Evolutionary conservation across 2,888 invertebrate species (phyloP).

Genomic region (Agrypnus murinus): DNA sequence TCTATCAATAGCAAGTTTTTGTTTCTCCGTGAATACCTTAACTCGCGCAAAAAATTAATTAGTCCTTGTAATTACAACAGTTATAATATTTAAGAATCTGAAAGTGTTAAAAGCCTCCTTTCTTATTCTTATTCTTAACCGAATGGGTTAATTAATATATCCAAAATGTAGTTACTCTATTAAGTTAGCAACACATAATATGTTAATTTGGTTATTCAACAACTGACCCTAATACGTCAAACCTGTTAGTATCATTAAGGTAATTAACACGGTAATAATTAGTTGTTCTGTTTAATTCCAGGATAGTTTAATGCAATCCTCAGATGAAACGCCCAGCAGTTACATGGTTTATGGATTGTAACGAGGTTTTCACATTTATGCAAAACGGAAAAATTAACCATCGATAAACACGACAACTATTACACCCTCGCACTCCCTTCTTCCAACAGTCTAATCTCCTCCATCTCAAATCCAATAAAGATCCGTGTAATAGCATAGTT

Average conservation of each 20-base stretch:
- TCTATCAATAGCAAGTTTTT: no score
- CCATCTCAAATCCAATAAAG: slow-evolving; percentile 21
- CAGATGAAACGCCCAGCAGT: no score
- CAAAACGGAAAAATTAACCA: neutral
- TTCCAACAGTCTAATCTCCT: slow-evolving; percentile 21
- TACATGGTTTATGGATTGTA: no score
- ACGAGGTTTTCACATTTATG: no score
- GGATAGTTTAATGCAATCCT: slow-evolving; percentile 1
- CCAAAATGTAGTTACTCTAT: slow-evolving; percentile 1
- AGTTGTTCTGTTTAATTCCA: slow-evolving; percentile 32
- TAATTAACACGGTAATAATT: slow-evolving; percentile 42
- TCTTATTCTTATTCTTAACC: no score
- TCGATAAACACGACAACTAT: neutral
- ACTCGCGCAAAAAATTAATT: no score
- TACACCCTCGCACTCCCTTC: neutral
- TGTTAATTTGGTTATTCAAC: slow-evolving; percentile 41
- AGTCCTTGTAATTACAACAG: no score
- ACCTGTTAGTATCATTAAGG: slow-evolving; percentile 36
- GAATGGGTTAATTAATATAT: no score
- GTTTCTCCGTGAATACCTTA: no score
- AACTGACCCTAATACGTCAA: slow-evolving; percentile 39
- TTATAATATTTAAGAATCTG: no score
- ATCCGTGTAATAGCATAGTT: slow-evolving; percentile 16
- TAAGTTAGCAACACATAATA: slow-evolving; percentile 26
- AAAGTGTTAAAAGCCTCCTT: no score